Evolutionary conservation across 2,888 invertebrate genomes (phyloP).

Genomic region (Ichneumon xanthorius): DNA sequence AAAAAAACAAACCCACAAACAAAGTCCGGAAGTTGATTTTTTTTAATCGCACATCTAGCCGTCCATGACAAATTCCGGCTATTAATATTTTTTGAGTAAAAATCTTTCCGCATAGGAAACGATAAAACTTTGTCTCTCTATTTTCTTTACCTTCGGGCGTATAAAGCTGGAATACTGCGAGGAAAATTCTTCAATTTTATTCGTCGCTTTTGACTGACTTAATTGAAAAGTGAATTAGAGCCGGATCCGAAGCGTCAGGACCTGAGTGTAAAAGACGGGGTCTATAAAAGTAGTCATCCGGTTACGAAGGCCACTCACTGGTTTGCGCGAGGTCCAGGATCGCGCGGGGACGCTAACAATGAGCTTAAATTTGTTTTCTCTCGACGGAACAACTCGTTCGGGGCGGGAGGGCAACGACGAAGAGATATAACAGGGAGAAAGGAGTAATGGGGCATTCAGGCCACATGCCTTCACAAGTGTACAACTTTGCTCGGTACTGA

Average conservation of each 20-base stretch:
- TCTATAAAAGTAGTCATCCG: conserved; percentile 60
- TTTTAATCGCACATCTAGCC: too few species aligned
- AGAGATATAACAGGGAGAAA: conserved; percentile 35
- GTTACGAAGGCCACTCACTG: conserved; percentile 57
- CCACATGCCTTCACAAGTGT: conserved; percentile 12
- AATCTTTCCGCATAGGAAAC: too few species aligned
- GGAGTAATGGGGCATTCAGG: conserved; percentile 39
- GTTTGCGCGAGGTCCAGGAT: conserved; percentile 1
- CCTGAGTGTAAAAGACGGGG: conserved; percentile 45
- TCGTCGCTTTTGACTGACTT: background rate
- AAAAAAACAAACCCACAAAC: too few species aligned
- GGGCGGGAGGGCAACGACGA: background rate
- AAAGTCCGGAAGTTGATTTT: too few species aligned
- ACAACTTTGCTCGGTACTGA: background rate
- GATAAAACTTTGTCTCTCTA: too few species aligned
- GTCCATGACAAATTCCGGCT: too few species aligned
- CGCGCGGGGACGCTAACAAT: conserved; percentile 50
- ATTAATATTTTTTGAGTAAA: too few species aligned
- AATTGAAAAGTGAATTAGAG: conserved; percentile 10
- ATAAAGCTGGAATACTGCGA: background rate
- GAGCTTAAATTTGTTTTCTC: conserved; percentile 29
- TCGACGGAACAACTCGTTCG: conserved; percentile 16
- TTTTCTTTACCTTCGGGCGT: background rate
- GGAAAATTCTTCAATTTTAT: background rate
- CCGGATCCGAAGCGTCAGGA: conserved; percentile 48